Percentiles rank a stretch among this genome's conserved stretches.
These are phyloP conservation scores for Carcinoscorpius rotundicauda DNA, from an alignment of 1,140 invertebrate genomes.

Conservation along the genomic window DNA sequence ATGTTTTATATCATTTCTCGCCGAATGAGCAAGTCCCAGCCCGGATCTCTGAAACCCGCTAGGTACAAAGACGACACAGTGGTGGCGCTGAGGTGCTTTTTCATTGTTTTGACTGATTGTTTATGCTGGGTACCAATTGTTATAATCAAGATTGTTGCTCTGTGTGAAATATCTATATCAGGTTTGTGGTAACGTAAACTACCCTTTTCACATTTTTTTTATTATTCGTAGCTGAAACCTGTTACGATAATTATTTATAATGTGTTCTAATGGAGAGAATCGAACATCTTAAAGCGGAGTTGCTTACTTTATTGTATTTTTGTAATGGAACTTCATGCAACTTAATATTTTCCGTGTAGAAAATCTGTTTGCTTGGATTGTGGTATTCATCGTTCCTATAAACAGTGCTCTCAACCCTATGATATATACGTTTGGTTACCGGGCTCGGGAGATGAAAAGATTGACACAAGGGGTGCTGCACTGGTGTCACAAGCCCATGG, in stretches of 20 bases:
- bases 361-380: conserved; percentile 50
- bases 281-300: too few species aligned
- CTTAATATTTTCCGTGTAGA: neutral
- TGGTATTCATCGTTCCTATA: conserved; percentile 60
- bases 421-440: conserved; percentile 53
- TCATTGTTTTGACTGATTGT: conserved; percentile 33
- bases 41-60: conserved; percentile 15
- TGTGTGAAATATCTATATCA: conserved; percentile 14
- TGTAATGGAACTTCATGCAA: too few species aligned
- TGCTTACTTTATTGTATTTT: too few species aligned
- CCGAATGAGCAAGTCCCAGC: conserved; percentile 18
- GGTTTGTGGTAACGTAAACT: conserved; percentile 4
- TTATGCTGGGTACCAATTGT: conserved; percentile 34
- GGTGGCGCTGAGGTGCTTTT: conserved; percentile 28
- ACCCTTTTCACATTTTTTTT: too few species aligned
- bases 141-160: conserved; percentile 25
- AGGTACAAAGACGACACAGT: conserved; percentile 21
- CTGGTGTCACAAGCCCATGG: too few species aligned
- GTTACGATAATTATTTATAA: too few species aligned
- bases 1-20: conserved; percentile 25
- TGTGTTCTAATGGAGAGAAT: too few species aligned
- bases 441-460: too few species aligned
- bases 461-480: too few species aligned
- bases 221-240: too few species aligned
- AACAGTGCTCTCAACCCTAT: conserved; percentile 66